Evolutionary conservation across 2,113 vertebrate genomes (phyloP), one percentile per base, ranked within the genome.

Genomic region (Alces alces): DNA sequence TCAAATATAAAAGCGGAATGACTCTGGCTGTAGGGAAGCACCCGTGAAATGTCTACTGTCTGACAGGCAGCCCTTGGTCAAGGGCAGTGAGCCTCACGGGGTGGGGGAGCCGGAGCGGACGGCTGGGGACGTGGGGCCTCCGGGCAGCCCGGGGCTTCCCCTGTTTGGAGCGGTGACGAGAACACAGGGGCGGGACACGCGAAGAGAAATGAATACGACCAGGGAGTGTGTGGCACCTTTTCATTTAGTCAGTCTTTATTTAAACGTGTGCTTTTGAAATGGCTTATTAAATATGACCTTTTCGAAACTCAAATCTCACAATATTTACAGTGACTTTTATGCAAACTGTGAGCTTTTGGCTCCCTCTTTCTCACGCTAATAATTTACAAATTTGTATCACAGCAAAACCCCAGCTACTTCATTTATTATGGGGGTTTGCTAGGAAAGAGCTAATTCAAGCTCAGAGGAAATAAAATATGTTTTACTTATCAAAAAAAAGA

Each of bases 201-300:
- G 47, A 52, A 57, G 55, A 89, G 79, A 45, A 93, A 96, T 5
- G 58, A 95, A 80, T 33, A 54, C 8, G 1, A 82, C 47, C 50
- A 60, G 6, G 12, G 33, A 58, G 39, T 36, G 7, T 17, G 90
- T 57, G 82, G 85, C 89, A 52, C 21, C 43, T 84, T 93, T 92
- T 97, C 84, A 97, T 96, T 94, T 61, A 78, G 82, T 80, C 96
- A 89, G 55, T 86, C 91, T 97, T 91, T 88, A 95, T 88, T 96
- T 92, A 92, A 93, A 88, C 12, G 55, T 91, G 85, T 97, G 92
- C 86, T 96, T 96, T 89, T 78, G 78, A 91, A 96, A 97, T 90
- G 86, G 54, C 58, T 78, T 95, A 92, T 96, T 94, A 93, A 96
- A 86, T 95, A 90, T 36, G 95, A 96, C 45, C 95, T 96, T 97